phyloP scores from a whole-genome alignment of 2,797 vertebrate genomes.

The Bovichtus variegatus region DNA sequence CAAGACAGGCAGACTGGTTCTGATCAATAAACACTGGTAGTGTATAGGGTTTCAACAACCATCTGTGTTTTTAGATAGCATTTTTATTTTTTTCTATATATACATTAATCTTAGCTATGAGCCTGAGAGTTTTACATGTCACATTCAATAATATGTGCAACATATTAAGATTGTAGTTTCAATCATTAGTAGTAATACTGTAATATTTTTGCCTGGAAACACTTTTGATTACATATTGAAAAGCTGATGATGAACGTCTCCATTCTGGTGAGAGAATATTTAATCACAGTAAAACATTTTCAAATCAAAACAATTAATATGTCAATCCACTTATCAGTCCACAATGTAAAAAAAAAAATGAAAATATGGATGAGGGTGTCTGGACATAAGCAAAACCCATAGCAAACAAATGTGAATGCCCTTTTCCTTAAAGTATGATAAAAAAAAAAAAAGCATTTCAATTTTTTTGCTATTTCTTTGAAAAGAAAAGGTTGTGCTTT shows the following conservation, averaged over 20 bases:
- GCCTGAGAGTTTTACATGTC: neutral
- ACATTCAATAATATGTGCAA: neutral
- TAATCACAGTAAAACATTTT: neutral
- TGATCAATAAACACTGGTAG: slow-evolving; percentile 73
- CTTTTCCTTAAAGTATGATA: slow-evolving; percentile 3
- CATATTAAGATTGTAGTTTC: neutral
- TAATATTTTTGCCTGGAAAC: neutral
- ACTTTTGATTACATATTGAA: neutral
- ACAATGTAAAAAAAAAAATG: neutral
- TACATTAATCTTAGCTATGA: neutral
- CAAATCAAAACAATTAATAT: neutral
- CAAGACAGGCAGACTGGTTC: slow-evolving; percentile 49
- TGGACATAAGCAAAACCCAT: neutral
- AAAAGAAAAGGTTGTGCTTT: neutral
- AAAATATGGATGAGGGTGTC: neutral
- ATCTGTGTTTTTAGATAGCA: slow-evolving; percentile 3
- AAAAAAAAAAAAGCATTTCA: slow-evolving; percentile 9
- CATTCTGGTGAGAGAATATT: neutral
- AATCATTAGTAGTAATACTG: neutral
- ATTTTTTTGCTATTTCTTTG: slow-evolving; percentile 14
- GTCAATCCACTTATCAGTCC: neutral
- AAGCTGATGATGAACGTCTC: neutral
- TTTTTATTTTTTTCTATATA: neutral
- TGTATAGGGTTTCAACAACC: slow-evolving; percentile 54
- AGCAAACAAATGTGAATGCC: slow-evolving; percentile 5